Evolutionary conservation across 2,797 vertebrate species (phyloP).

Genomic region (Girardinus metallicus): DNA sequence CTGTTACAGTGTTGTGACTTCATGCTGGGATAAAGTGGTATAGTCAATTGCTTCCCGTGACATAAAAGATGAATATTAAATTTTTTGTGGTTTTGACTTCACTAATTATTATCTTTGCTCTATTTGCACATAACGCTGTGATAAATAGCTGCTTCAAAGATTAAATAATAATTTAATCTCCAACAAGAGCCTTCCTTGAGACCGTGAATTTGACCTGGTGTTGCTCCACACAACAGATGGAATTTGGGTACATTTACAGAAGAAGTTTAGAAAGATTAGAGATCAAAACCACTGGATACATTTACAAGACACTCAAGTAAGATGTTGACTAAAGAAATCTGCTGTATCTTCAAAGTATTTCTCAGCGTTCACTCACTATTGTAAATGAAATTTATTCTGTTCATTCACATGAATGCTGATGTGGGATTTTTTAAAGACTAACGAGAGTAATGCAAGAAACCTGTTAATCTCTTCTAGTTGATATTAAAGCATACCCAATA

Average conservation of each 20-base stretch:
- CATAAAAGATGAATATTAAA: background rate
- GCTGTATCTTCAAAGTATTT: background rate
- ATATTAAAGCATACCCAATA: background rate
- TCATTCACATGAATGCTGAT: background rate
- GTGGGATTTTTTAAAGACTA: background rate
- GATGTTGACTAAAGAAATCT: background rate
- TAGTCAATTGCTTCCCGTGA: background rate
- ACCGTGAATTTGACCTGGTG: background rate
- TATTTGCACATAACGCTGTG: background rate
- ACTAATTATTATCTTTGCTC: background rate
- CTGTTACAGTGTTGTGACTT: background rate
- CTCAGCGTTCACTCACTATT: background rate
- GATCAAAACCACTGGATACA: background rate
- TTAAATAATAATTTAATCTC: background rate
- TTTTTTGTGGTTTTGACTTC: background rate
- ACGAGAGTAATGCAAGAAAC: background rate
- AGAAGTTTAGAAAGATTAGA: background rate
- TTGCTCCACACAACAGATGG: background rate
- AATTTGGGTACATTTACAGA: background rate
- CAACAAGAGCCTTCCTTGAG: background rate
- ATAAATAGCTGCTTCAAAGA: conserved; percentile 5
- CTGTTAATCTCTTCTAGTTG: background rate
- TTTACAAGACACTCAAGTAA: background rate
- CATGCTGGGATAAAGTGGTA: background rate
- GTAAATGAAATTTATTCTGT: background rate